Percentiles rank a stretch among this genome's conserved stretches.
Conservation (phyloP, 37 sponge, comb jelly and placozoan species). For the Aplysina aerophoba region DNA sequence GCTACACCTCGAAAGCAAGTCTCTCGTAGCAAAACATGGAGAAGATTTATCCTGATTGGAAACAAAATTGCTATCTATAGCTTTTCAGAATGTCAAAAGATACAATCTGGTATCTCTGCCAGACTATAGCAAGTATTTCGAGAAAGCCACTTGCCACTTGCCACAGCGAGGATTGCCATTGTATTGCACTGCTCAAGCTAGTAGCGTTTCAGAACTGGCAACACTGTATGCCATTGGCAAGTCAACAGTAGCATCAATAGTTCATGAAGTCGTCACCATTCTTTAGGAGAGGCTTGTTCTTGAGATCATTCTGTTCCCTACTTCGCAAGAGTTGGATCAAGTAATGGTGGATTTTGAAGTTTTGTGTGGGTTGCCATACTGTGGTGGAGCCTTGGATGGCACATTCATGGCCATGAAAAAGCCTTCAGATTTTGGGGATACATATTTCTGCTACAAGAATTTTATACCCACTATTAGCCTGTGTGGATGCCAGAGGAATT, state of each 20-base stretch:
- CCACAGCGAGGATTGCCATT: slow-evolving; percentile 2
- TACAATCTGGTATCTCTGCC: neutral
- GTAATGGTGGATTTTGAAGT: neutral
- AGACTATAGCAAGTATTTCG: neutral
- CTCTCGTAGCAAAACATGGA: neutral
- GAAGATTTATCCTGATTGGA: slow-evolving; percentile 19
- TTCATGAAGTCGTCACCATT: neutral
- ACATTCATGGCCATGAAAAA: slow-evolving; percentile 15
- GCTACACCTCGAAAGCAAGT: neutral
- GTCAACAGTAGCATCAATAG: neutral
- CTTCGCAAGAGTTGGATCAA: neutral
- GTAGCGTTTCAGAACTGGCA: neutral
- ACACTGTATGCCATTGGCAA: neutral
- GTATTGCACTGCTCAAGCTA: slow-evolving; percentile 8
- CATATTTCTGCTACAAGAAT: slow-evolving; percentile 3
- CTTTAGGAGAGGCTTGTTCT: neutral
- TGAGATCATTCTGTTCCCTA: neutral
- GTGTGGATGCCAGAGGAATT: slow-evolving; percentile 9
- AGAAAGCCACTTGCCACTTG: neutral
- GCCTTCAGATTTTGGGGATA: neutral
- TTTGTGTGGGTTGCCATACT: neutral
- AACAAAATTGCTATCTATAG: slow-evolving; percentile 1
- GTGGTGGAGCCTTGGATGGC: slow-evolving; percentile 23
- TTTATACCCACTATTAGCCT: neutral
- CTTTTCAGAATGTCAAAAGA: slow-evolving; percentile 15